Evolutionary conservation across 2,113 vertebrate genomes (phyloP), one percentile per base, ranked within the genome.

Genomic region (Montifringilla adamsi): DNA sequence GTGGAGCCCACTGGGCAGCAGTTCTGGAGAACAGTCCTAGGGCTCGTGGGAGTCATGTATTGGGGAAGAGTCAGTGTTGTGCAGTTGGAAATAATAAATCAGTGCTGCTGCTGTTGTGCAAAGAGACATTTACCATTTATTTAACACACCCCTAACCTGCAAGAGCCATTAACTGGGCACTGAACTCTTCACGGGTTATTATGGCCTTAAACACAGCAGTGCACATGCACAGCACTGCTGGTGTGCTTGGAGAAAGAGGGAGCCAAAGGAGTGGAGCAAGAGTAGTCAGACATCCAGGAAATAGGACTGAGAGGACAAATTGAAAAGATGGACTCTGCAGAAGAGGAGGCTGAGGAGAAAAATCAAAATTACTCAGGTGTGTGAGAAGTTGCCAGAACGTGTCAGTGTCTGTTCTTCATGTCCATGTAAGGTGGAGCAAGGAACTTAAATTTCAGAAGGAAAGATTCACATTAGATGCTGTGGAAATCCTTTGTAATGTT

Each of bases 41-140:
- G 49, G 63, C 46, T 69, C 18, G 7, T 11, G 28, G 12, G 23
- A 37, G 43, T 58, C 0, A 0, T 69, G 5, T 30, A 35, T 18
- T 81, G 77, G 46, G 27, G 30, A 37, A 64, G 35, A 81, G 46
- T 74, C 64, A 31, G 68, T 47, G 59, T 47, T 46, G 55, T 73
- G 70, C 4, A 0, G 52, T 18, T 69, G 37, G 15, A 86, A 77
- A 66, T 62, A 37, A 33, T 28, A 64, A 85, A 68, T 60, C 31
- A n/a, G 0, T 58, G 50, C 47, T 84, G 81, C 30, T 77, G 78
- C 47, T 88, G 0, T 20, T 87, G 53, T 72, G 72, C 67, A 53
- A n/a, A 84, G 67, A 58, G 26, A 30, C 22, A 56, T 17, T 53
- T 76, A 15, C 33, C 31, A 7, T 17, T 41, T 46, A 9, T 77